phyloP scores from a whole-genome alignment of 2,113 vertebrate genomes.

The Dicerorhinus sumatrensis region DNA sequence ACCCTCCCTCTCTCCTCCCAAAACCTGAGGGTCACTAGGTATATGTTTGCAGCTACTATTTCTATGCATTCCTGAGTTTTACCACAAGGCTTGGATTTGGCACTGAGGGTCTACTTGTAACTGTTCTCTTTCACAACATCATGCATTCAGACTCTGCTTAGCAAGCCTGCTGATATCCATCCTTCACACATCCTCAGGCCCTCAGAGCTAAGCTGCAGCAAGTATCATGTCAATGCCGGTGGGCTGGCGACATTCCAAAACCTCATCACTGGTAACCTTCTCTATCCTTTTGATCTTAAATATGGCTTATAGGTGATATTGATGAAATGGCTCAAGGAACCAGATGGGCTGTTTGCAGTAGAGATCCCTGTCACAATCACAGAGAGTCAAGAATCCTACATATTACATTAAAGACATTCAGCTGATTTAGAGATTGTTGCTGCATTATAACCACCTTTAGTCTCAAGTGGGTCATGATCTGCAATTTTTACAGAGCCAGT shows the following conservation, averaged over 20 bases:
- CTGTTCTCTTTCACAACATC: background rate
- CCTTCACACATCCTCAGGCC: slow-evolving; percentile 26
- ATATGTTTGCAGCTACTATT: background rate
- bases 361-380: background rate
- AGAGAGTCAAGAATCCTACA: background rate
- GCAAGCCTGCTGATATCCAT: slow-evolving; percentile 50
- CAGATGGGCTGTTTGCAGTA: slow-evolving; percentile 20
- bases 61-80: background rate
- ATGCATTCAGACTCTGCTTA: background rate
- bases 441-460: background rate
- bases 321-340: slow-evolving; percentile 58
- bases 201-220: background rate
- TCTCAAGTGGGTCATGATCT: background rate
- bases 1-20: background rate
- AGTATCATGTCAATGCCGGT: slow-evolving; percentile 46
- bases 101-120: background rate
- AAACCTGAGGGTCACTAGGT: background rate
- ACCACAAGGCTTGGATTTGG: background rate
- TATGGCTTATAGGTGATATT: slow-evolving; percentile 2
- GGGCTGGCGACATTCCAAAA: slow-evolving; percentile 58
- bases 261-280: slow-evolving; percentile 37
- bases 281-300: slow-evolving; percentile 60
- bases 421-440: background rate
- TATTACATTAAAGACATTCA: background rate
- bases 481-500: background rate